Percentiles rank a stretch among this genome's conserved stretches.
Evolutionary conservation across 2,113 vertebrate genomes (phyloP).

Genomic region (Atlantisia rogersi): DNA sequence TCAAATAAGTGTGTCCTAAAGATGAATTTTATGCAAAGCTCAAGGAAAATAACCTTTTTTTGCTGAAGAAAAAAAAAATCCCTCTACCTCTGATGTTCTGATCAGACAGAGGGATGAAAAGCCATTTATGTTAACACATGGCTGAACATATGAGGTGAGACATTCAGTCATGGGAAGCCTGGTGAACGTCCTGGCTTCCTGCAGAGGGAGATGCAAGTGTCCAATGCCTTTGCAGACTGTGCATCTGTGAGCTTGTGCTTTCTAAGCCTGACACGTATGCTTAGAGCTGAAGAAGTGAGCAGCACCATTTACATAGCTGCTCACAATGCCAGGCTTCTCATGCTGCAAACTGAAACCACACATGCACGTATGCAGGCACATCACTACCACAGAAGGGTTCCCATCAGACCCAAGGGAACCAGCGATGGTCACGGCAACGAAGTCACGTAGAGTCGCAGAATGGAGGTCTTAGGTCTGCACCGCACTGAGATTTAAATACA

Average conservation of each 20-base stretch:
- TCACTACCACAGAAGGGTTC: not conserved
- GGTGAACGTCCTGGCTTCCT: rapidly evolving
- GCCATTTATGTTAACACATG: not conserved
- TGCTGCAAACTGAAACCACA: not conserved
- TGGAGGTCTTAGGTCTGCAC: rapidly evolving
- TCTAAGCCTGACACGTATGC: not conserved
- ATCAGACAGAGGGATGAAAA: not conserved
- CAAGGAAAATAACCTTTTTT: not conserved
- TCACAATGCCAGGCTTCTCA: not conserved
- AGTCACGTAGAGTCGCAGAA: not conserved
- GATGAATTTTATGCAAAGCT: not conserved
- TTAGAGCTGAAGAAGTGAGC: not conserved
- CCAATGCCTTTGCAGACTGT: not conserved
- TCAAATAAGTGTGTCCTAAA: not conserved
- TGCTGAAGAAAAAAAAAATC: not conserved
- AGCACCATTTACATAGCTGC: not conserved
- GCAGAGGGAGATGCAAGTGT: not conserved
- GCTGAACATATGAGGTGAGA: not conserved
- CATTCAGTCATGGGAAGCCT: not conserved
- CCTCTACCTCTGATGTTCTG: not conserved
- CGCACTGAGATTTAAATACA: not conserved
- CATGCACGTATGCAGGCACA: rapidly evolving
- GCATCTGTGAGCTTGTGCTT: not conserved
- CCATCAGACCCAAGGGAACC: not conserved
- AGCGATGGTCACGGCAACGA: not conserved